Evolutionary conservation across 2,113 vertebrate species (phyloP), one percentile per base, ranked within the genome.

Genomic region (Crotalus horridus): DNA sequence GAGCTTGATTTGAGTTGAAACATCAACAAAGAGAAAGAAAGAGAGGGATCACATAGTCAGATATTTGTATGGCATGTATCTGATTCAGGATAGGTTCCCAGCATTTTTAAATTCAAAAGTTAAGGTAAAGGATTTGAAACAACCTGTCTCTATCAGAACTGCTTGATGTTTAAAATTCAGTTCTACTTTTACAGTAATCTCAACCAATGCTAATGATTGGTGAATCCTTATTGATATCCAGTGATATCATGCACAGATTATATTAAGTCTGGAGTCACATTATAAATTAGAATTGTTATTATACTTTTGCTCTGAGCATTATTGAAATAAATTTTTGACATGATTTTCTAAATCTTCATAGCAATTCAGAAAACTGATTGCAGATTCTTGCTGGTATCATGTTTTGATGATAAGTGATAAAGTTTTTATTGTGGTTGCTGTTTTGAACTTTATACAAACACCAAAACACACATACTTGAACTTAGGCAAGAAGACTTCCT

Each of bases 1-100:
- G 96, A 54, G 90, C 94, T 95, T 48, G 94, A 64, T 95, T 95
- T 5, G 29, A 69, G 29, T 69, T 94, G 96, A 97, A 94, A 91
- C 89, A n/a, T 11, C 86, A 96, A 94, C 10, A 46, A 74, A 0
- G 69, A 43, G 51, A 26, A 13, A 33, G 88, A 17, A 89, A 85
- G 4, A 81, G 48, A 10, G 55, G 48, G 13, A 33, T 0, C 46
- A 46, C n/a, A 26, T 15, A 55, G 9, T 1, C 15, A 15, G 51
- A 21, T 54, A 56, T 85, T 46, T 39, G 6, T 39, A 33, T 24
- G 53, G 20, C 3, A 24, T 26, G 4, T 85, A 29, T 12, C 8
- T 24, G 29, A 23, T 58, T 89, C 69, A 89, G 54, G 54, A 20
- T 58, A 56, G 39, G 26, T 43, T 48, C 17, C 21, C 55, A 51